These are phyloP conservation scores for Flexamia atlantica DNA, from an alignment of 2,888 invertebrate genomes.

Conservation along the genomic window DNA sequence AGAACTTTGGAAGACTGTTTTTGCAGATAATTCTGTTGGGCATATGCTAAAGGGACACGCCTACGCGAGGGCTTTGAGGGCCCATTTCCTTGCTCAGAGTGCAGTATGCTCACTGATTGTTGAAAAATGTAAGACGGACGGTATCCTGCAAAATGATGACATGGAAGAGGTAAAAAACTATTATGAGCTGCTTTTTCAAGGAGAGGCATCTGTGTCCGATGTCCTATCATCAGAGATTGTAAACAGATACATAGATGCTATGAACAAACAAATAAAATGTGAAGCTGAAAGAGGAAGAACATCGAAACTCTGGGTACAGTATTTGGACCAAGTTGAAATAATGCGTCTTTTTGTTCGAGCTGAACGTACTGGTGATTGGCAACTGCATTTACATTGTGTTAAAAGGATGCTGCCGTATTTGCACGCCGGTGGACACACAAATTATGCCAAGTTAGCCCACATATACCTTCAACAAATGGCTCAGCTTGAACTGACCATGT, in stretches of 20 bases:
- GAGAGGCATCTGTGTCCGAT: neutral
- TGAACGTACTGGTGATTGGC: conserved; percentile 67
- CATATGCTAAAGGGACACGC: neutral
- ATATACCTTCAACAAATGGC: conserved; percentile 68
- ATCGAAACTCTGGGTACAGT: conserved; percentile 11
- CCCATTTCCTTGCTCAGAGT: conserved; percentile 1
- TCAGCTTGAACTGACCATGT: neutral
- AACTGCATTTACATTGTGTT: conserved; percentile 66
- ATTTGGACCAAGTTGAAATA: neutral
- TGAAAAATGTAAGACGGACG: neutral
- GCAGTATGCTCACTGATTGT: neutral
- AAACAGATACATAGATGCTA: neutral
- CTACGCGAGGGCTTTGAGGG: neutral
- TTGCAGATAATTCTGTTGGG: neutral
- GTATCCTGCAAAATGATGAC: neutral
- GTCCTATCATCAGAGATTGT: neutral
- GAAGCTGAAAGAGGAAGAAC: neutral
- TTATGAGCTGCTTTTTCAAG: neutral
- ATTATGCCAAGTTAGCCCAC: conserved; percentile 66
- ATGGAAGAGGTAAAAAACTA: neutral
- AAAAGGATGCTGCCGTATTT: conserved; percentile 69
- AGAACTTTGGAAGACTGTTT: neutral
- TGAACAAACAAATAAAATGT: too few species aligned
- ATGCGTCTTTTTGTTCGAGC: conserved; percentile 63
- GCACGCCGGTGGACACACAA: conserved; percentile 69